Conservation (phyloP, 1,140 invertebrate species). For the Lutraria rhynchaena region DNA sequence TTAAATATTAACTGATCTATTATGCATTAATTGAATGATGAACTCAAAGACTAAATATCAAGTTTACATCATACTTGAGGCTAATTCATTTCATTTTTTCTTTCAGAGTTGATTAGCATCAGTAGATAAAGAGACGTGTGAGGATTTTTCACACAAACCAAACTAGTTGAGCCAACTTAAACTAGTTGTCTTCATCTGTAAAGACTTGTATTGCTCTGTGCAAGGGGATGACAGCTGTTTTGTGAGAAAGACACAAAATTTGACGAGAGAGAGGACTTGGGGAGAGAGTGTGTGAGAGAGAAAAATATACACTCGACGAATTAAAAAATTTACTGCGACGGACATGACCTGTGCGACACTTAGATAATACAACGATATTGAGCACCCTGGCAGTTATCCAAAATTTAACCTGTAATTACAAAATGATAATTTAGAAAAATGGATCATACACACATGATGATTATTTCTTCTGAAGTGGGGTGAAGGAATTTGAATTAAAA, state of each 20-base stretch:
- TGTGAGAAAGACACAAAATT: slow-evolving; percentile 22
- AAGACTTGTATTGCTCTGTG: background rate
- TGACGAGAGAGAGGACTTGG: background rate
- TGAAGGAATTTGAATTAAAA: background rate
- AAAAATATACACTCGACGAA: slow-evolving; percentile 20
- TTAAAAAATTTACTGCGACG: background rate
- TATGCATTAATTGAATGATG: no score
- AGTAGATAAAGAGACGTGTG: background rate
- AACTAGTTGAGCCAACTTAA: slow-evolving; percentile 2
- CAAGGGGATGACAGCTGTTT: slow-evolving; percentile 4
- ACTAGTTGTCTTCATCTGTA: slow-evolving; percentile 29
- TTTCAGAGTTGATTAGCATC: slow-evolving; percentile 7
- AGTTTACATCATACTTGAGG: no score
- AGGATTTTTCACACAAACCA: slow-evolving; percentile 16
- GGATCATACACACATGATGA: background rate
- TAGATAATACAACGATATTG: background rate
- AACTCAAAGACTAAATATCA: no score
- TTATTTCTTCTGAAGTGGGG: background rate
- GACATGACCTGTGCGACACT: background rate
- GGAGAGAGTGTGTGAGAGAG: slow-evolving; percentile 11
- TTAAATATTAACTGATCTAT: no score
- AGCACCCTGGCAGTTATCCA: background rate
- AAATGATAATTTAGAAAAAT: background rate
- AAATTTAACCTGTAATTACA: background rate
- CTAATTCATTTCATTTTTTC: no score